Base-by-base conservation (phyloP, 2,797 vertebrate genomes). In the Hoplostethus atlanticus region DNA sequence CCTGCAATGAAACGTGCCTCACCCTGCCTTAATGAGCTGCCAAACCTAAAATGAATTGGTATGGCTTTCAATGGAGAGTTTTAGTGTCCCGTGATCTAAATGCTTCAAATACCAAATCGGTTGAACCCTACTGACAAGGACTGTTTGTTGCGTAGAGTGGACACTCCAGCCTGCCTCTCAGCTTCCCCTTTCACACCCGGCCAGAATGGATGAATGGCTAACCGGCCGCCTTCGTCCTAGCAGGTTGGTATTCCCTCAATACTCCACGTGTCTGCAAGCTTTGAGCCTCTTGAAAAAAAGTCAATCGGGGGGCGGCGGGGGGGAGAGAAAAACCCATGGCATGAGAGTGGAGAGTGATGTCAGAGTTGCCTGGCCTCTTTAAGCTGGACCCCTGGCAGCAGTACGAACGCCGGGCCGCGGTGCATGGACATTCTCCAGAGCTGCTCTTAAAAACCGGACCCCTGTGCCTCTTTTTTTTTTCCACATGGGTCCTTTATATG, bases 341-440 rank as follows among this genome's bases (percentile, higher is more conserved):
- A 88, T 86, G 69, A 76, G 66, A 73, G 73, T 40, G 10, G 61
- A 47, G 83, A 81, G 82, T 94, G 89, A 94, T 89, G 91, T 93
- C 90, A 93, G 80, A 83, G 79, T 77, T 77, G 85, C 85, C 85
- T 76, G 86, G 80, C 84, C 87, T 72, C 62, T 85, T 90, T 91
- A 83, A 90, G 87, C 84, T 68, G 66, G 84, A 86, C 74, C 64
- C 61, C 64, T 80, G 79, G 81, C 58, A 83, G 52, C 55, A 81
- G 69, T 70, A 34, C 61, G 81, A 61, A 61, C 31, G 58, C 64
- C 9, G 40, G 13, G 47, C 67, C 66, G 77, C 67, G 53, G 75
- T 75, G 76, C 80, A 77, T 87, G 86, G 86, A 89, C 73, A 71
- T 80, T 90, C 68, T 91, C 90, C 89, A 89, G 87, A 87, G 78